Conservation (phyloP, 2,113 vertebrate species). For the Gopherus evgoodei region DNA sequence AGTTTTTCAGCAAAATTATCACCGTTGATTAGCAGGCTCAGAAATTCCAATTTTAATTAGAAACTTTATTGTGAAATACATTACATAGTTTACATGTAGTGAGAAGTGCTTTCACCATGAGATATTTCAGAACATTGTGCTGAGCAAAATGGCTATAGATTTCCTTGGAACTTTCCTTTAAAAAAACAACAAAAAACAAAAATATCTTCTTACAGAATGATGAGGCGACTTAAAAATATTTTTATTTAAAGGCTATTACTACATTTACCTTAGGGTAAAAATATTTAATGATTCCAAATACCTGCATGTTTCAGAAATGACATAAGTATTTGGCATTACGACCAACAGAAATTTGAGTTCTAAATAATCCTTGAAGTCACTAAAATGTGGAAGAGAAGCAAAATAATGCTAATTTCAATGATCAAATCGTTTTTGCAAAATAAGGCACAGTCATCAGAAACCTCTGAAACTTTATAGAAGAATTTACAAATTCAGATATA, state of each 20-base stretch:
- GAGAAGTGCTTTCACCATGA: constrained; percentile 41
- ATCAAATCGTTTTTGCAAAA: constrained; percentile 10
- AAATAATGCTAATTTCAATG: neutral
- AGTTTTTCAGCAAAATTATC: neutral
- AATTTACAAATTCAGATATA: neutral
- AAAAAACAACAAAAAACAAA: neutral
- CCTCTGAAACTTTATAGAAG: constrained; percentile 32
- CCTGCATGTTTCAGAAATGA: constrained; percentile 5
- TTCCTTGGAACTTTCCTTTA: constrained; percentile 39
- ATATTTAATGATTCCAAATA: constrained; percentile 30
- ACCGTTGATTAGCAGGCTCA: constrained; percentile 61
- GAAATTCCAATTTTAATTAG: constrained; percentile 69
- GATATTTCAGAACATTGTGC: constrained; percentile 48
- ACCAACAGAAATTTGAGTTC: constrained; percentile 5
- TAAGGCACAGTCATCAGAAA: constrained; percentile 67
- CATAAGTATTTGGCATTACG: constrained; percentile 15
- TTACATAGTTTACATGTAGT: constrained; percentile 63
- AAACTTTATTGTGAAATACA: constrained; percentile 74
- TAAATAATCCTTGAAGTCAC: constrained; percentile 35
- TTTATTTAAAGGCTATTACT: constrained; percentile 13
- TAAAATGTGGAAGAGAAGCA: neutral
- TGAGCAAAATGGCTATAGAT: constrained; percentile 37
- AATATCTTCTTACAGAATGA: constrained; percentile 5
- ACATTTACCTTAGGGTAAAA: constrained; percentile 17
- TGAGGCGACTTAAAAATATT: constrained; percentile 26